phyloP scores from a whole-genome alignment of 2,888 invertebrate genomes.

The Epicampocera succincta region DNA sequence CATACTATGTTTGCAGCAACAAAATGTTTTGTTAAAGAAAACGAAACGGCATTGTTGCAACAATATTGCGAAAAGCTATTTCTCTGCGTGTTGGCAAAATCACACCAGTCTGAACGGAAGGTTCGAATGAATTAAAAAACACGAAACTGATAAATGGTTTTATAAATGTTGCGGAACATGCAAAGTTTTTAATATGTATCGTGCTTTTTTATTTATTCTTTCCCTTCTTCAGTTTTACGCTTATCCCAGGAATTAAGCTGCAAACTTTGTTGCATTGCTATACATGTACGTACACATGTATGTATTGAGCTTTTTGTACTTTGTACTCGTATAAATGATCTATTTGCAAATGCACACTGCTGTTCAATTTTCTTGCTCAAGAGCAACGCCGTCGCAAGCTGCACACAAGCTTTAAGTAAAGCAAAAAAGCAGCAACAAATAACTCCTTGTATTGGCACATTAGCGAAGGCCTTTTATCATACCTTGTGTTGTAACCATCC shows the following conservation, averaged over 20 bases:
- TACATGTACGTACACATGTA: not conserved
- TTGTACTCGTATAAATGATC: constrained; percentile 42
- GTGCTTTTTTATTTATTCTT: constrained; percentile 3
- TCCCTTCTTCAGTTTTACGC: not conserved
- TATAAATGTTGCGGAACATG: constrained; percentile 57
- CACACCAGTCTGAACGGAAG: too few relatives aligned
- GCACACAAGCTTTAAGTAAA: not conserved
- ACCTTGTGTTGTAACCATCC: constrained; percentile 31
- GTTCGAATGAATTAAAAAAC: not conserved
- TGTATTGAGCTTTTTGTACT: constrained; percentile 2
- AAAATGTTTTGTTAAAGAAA: too few relatives aligned
- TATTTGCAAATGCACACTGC: constrained; percentile 33
- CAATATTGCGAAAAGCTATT: too few relatives aligned
- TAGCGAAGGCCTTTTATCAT: constrained; percentile 65
- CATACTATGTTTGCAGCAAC: too few relatives aligned
- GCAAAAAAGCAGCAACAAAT: constrained; percentile 35
- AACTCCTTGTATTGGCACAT: constrained; percentile 68
- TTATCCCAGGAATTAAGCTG: constrained; percentile 58
- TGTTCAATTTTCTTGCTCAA: constrained; percentile 19
- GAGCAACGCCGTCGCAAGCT: constrained; percentile 10
- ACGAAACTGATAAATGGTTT: constrained; percentile 60
- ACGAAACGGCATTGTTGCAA: too few relatives aligned
- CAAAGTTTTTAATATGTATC: constrained; percentile 41
- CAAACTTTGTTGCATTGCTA: constrained; percentile 60
- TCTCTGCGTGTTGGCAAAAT: too few relatives aligned